Evolutionary conservation across 2,888 invertebrate genomes (phyloP), one percentile per base, ranked within the genome.

Genomic region (Unio pictorum): DNA sequence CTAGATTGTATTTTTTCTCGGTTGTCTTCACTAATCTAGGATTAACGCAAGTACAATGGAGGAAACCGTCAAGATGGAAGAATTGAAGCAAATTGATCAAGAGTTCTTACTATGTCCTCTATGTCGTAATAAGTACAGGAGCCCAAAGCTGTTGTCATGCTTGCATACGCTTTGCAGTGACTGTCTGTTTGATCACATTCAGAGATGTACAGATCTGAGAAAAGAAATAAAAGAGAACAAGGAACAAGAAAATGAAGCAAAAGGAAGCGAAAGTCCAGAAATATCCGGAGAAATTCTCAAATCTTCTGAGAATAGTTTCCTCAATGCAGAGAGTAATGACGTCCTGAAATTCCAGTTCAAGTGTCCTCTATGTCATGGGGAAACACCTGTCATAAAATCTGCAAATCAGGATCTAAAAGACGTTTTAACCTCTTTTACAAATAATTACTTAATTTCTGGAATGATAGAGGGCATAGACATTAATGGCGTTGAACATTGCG

Each of bases 381-480:
- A 81, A 55, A 72, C 80, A 30, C 72, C 73, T 18, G 66, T 81
- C 20, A 71, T 64, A 28, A 61, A 76, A 59, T 79, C 81, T 17
- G 75, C 45, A 57, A 73, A 73, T 54, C 56, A 76, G 8, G 76
- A 80, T 58, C 64, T 67, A 15, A 61, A 71, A 11, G 72, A 73
- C 60, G 78, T 80, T 34, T 64, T 67, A 3, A 74, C 75, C 54
- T 74, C 78, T n/a, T 76, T 76, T 56, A 74, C 75, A 28, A 80
- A 81, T 66, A 81, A 81, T 73, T 76, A 79, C 69, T 70, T 81
- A 61, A 80, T 81, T 34, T 71, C 78, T 23, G 80, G 74, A 61
- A 67, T 81, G 18, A 78, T 81, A 67, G 81, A 81, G 68, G 80
- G 80, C 64, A 76, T 80, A 18, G 75, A 79, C 34, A 79, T 81